Evolutionary conservation across 1,140 invertebrate species (phyloP).

Genomic region (Neodiprion pinetum): DNA sequence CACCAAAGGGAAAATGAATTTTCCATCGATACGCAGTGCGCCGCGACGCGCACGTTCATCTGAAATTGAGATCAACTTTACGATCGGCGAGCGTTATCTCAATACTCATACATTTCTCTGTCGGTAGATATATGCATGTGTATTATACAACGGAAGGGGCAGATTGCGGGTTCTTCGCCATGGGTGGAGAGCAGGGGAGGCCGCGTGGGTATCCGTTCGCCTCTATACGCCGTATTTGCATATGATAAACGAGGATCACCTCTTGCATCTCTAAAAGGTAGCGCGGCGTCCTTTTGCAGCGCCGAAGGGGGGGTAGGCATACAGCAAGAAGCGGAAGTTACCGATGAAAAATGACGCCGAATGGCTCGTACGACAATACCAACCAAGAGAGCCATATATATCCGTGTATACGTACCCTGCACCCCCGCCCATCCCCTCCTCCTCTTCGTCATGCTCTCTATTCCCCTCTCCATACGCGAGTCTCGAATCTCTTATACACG

Average conservation of each 20-base stretch:
- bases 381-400: conserved; percentile 6
- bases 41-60: neutral
- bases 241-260: conserved; percentile 26
- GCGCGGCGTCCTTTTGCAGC: conserved; percentile 8
- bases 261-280: conserved; percentile 21
- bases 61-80: neutral
- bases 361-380: conserved; percentile 26
- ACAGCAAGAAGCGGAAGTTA: conserved; percentile 19
- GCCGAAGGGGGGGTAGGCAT: conserved; percentile 13
- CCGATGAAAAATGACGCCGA: conserved; percentile 28
- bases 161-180: neutral
- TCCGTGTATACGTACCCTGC: neutral
- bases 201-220: neutral
- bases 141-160: neutral
- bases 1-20: too few relatives aligned
- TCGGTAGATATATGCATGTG: neutral
- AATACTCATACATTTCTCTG: neutral
- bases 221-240: conserved; percentile 8
- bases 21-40: too few relatives aligned
- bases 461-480: neutral
- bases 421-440: conserved; percentile 10
- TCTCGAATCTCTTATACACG: neutral
- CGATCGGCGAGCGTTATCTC: neutral
- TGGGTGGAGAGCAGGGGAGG: neutral
- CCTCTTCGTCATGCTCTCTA: conserved; percentile 6